These are phyloP conservation scores for Littorina saxatilis DNA, from an alignment of 1,140 invertebrate species.

Conservation along the genomic window DNA sequence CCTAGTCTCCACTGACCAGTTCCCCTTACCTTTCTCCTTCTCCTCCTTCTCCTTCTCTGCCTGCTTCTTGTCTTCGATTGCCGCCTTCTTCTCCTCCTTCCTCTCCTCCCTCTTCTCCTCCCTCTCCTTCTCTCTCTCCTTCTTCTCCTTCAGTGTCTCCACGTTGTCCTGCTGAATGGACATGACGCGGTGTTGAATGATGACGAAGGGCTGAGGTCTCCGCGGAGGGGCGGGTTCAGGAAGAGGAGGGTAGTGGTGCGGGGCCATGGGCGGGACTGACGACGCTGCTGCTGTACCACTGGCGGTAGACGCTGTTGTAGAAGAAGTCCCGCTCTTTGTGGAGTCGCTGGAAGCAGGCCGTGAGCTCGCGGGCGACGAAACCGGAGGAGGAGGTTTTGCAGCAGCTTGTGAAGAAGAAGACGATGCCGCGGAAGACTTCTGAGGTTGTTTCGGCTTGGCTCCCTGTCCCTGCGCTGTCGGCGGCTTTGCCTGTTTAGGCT, in stretches of 20 bases:
- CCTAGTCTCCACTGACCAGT: background rate
- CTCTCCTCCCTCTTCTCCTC: constrained; percentile 30
- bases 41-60: constrained; percentile 1
- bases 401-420: background rate
- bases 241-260: constrained; percentile 44
- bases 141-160: constrained; percentile 50
- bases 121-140: constrained; percentile 32
- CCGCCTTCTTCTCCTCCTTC: background rate
- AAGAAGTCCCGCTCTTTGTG: background rate
- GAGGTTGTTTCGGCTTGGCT: background rate
- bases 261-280: constrained; percentile 6
- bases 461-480: background rate
- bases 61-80: no score
- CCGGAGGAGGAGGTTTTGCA: background rate
- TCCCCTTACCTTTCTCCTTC: constrained; percentile 27
- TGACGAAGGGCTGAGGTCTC: constrained; percentile 68
- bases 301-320: background rate
- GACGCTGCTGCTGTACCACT: background rate
- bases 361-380: background rate
- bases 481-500: background rate
- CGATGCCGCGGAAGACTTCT: background rate
- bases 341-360: background rate
- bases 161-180: constrained; percentile 71
- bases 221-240: constrained; percentile 51
- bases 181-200: constrained; percentile 64